Percentiles rank a stretch among this genome's conserved stretches.
These are phyloP conservation scores for Dendrolimus punctatus DNA, from an alignment of 1,140 invertebrate species.

Conservation along the genomic window DNA sequence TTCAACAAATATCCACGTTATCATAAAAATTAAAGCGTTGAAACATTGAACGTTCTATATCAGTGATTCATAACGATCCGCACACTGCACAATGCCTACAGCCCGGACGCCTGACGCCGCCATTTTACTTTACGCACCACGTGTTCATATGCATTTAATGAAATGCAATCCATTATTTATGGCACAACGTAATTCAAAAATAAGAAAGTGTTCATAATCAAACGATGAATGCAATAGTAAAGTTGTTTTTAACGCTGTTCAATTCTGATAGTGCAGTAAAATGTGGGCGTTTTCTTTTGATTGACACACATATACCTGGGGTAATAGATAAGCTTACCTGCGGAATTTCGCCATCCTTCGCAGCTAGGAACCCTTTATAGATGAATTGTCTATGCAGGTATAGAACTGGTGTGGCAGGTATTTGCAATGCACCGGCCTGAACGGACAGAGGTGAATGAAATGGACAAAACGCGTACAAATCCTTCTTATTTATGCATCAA, in stretches of 20 bases:
- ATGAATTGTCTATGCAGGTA: neutral
- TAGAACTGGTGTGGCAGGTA: neutral
- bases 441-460: too few relatives aligned
- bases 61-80: conserved; percentile 28
- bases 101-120: conserved; percentile 39
- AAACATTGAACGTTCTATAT: conserved; percentile 10
- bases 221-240: neutral
- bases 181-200: neutral
- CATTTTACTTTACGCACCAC: conserved; percentile 63
- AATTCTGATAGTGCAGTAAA: conserved; percentile 1
- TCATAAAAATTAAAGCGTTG: too few relatives aligned
- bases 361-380: neutral
- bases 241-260: neutral
- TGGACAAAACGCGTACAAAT: too few relatives aligned
- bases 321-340: conserved; percentile 36
- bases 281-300: conserved; percentile 7
- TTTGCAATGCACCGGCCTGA: too few relatives aligned
- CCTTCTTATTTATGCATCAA: too few relatives aligned
- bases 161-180: conserved; percentile 14
- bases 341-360: conserved; percentile 41
- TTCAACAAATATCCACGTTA: too few relatives aligned
- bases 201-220: neutral
- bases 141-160: conserved; percentile 48
- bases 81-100: conserved; percentile 12
- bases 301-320: conserved; percentile 2